A percentile compares a stretch with the other conserved stretches of the same genome.
Evolutionary conservation across 2,888 invertebrate genomes (phyloP).

Genomic region (Pyrgus malvae): DNA sequence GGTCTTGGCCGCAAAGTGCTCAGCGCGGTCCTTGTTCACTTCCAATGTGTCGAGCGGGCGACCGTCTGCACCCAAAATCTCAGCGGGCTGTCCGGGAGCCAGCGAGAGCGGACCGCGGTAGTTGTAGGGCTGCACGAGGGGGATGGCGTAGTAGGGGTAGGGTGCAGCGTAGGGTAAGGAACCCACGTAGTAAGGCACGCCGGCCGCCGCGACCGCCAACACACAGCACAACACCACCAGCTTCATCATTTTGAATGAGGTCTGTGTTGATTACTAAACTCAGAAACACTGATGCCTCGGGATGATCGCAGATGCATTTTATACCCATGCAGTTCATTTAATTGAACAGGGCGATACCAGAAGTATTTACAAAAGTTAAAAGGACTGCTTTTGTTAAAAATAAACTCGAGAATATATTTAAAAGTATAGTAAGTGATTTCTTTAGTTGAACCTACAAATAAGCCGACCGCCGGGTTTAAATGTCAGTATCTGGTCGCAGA

Average conservation of each 20-base stretch:
- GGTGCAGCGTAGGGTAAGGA: conserved; percentile 35
- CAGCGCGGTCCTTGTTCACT: conserved; percentile 71
- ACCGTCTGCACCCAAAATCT: conserved; percentile 66
- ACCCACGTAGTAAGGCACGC: conserved; percentile 34
- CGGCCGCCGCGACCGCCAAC: conserved; percentile 80
- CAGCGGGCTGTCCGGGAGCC: conserved; percentile 71
- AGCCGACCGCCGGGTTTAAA: conserved; percentile 4
- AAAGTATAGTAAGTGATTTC: conserved; percentile 2
- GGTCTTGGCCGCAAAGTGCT: conserved; percentile 67
- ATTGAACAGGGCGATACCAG: conserved; percentile 48
- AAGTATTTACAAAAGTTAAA: conserved; percentile 59
- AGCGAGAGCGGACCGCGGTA: conserved; percentile 64
- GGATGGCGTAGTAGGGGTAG: conserved; percentile 32
- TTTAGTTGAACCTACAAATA: background rate
- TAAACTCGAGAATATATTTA: conserved; percentile 9
- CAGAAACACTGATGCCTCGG: conserved; percentile 60
- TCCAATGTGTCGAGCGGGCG: conserved; percentile 71
- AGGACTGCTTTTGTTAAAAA: conserved; percentile 49
- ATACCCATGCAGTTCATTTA: conserved; percentile 48
- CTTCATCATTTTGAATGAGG: conserved; percentile 73
- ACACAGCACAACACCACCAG: conserved; percentile 84
- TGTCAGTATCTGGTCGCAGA: background rate
- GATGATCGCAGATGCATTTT: conserved; percentile 50
- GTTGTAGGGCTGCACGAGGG: conserved; percentile 43
- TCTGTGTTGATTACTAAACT: conserved; percentile 64